phyloP scores from a whole-genome alignment of 2,113 vertebrate genomes.

The Arizona elegans region DNA sequence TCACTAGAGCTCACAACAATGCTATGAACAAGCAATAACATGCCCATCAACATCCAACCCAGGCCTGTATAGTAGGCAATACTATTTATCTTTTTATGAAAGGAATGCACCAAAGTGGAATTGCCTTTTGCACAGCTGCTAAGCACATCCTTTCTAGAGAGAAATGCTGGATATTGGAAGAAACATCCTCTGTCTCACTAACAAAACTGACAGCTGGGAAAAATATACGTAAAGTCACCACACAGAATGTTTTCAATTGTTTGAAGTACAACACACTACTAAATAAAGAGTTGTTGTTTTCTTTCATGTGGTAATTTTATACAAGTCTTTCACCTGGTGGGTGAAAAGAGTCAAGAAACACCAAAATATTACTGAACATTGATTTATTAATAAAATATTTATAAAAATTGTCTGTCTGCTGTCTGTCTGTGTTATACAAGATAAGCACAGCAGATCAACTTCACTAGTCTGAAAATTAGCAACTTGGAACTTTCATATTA shows the following conservation, averaged over 20 bases:
- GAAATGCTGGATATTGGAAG: background rate
- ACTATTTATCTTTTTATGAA: background rate
- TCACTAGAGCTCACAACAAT: background rate
- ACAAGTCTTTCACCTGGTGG: background rate
- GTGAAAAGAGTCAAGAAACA: background rate
- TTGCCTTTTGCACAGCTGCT: background rate
- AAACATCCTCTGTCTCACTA: background rate
- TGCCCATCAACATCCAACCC: background rate
- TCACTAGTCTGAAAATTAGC: background rate
- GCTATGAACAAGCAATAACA: background rate
- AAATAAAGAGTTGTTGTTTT: slow-evolving; percentile 16
- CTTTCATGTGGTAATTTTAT: background rate
- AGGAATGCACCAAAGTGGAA: background rate
- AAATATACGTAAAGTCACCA: background rate
- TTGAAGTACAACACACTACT: background rate
- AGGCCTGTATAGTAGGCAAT: background rate
- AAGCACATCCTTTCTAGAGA: background rate
- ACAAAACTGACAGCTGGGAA: background rate
- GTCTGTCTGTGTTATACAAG: background rate
- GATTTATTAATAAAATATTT: background rate
- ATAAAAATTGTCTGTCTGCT: background rate
- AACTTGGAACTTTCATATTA: background rate
- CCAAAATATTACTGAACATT: background rate
- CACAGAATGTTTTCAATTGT: background rate
- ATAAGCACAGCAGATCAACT: background rate